These are phyloP conservation scores for Rhyzopertha dominica DNA, from an alignment of 1,140 invertebrate species.

Conservation along the genomic window DNA sequence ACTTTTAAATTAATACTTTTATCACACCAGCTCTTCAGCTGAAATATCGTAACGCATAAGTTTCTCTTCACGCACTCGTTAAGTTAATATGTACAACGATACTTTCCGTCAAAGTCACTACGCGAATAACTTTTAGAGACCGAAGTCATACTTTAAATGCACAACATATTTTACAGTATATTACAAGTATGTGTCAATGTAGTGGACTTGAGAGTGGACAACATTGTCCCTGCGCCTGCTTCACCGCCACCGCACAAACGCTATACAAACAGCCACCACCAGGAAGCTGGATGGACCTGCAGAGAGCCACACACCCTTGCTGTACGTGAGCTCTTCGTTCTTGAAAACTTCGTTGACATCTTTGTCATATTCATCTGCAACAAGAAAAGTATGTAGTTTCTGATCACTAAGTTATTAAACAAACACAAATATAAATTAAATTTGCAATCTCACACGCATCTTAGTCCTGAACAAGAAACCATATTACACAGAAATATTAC, in stretches of 20 bases:
- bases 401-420: no score
- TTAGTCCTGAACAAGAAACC: no score
- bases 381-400: no score
- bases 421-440: no score
- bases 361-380: constrained; percentile 78
- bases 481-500: no score
- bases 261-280: constrained; percentile 26
- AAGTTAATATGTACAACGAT: no score
- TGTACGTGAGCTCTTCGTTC: constrained; percentile 81
- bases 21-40: no score
- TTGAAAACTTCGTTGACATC: constrained; percentile 86
- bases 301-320: constrained; percentile 39
- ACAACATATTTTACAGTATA: constrained; percentile 20
- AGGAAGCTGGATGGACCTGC: constrained; percentile 29
- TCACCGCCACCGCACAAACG: constrained; percentile 35
- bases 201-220: constrained; percentile 21
- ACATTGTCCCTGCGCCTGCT: constrained; percentile 19
- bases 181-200: constrained; percentile 35
- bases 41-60: no score
- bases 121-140: constrained; percentile 9
- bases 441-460: no score
- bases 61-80: no score
- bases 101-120: no score
- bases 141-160: constrained; percentile 1
- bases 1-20: no score